These are phyloP conservation scores for Tyria jacobaeae DNA, from an alignment of 2,888 invertebrate species.

Conservation along the genomic window DNA sequence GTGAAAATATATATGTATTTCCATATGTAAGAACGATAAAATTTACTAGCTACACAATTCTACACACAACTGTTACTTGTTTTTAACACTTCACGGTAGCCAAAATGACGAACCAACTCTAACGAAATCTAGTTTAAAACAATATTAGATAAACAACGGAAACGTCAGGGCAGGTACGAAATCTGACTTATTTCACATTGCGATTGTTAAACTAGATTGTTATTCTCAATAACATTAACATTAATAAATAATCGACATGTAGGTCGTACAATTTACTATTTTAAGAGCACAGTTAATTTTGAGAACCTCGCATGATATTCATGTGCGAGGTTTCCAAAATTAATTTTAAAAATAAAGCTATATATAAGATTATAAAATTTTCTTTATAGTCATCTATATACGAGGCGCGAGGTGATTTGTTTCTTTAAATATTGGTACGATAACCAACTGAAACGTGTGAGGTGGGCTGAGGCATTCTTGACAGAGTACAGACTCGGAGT, in stretches of 20 bases:
- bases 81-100: not conserved
- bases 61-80: not conserved
- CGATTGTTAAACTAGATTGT: slow-evolving; percentile 32
- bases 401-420: no score
- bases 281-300: not conserved
- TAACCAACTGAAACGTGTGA: no score
- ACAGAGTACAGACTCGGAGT: no score
- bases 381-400: no score
- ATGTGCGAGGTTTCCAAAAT: no score
- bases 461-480: no score
- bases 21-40: no score
- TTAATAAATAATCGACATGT: slow-evolving; percentile 28
- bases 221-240: slow-evolving; percentile 30
- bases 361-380: no score
- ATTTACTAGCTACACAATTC: not conserved
- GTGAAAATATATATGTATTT: no score
- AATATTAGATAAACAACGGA: slow-evolving; percentile 18
- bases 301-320: no score
- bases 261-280: not conserved
- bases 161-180: slow-evolving; percentile 19
- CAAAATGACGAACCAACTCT: slow-evolving; percentile 16
- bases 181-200: slow-evolving; percentile 31
- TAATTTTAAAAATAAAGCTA: no score
- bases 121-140: slow-evolving; percentile 20
- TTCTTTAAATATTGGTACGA: no score